Conservation (phyloP, 2,113 vertebrate genomes). For the Naja naja region DNA sequence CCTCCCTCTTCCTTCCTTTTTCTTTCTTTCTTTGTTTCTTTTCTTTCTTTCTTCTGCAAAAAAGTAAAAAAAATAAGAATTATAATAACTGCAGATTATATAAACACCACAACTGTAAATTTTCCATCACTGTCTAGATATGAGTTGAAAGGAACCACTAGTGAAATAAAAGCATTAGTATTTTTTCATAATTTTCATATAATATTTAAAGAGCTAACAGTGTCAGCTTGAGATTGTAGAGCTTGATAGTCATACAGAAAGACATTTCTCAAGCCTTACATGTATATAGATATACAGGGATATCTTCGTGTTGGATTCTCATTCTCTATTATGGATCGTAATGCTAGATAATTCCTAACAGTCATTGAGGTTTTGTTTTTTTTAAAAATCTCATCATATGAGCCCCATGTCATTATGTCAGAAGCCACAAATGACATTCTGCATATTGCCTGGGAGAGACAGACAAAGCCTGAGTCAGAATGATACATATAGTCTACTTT, state of each 20-base stretch:
- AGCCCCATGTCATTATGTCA: background rate
- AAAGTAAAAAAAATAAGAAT: background rate
- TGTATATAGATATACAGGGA: accelerated
- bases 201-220: background rate
- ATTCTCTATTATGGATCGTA: background rate
- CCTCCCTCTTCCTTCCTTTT: too few relatives aligned
- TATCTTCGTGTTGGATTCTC: background rate
- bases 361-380: background rate
- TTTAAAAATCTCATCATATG: too few relatives aligned
- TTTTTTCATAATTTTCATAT: background rate
- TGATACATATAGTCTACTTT: background rate
- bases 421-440: background rate
- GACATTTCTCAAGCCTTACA: background rate
- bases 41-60: background rate
- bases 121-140: background rate
- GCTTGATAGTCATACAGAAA: background rate
- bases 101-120: background rate
- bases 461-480: background rate
- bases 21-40: background rate
- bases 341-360: background rate
- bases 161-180: background rate
- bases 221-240: background rate
- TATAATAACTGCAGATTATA: background rate
- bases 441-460: background rate
- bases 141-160: background rate